phyloP scores from a whole-genome alignment of 30 jellyfish, hydroid and myxozoan genomes.

The Nemopilema nomurai region DNA sequence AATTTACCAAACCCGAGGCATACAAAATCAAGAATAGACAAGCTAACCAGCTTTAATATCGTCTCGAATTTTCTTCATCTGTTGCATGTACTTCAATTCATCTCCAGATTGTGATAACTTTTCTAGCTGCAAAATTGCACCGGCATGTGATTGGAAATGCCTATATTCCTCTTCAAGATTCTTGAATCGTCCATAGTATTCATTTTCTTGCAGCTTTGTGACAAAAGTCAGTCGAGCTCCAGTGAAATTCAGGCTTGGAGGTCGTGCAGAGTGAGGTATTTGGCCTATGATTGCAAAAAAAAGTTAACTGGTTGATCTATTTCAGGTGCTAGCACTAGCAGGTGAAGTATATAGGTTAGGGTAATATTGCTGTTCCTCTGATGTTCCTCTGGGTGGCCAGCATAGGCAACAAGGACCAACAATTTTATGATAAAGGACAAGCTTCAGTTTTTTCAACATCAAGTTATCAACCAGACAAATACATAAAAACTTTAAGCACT shows the following conservation, averaged over 20 bases:
- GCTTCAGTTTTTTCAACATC: no score
- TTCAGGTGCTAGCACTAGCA: no score
- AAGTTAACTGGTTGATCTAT: neutral
- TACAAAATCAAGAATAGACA: neutral
- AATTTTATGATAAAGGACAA: no score
- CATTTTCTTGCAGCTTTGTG: constrained; percentile 71
- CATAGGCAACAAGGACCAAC: no score
- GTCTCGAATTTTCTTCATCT: constrained; percentile 42
- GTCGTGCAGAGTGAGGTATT: constrained; percentile 96
- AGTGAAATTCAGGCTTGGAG: constrained; percentile 92
- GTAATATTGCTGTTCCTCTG: no score
- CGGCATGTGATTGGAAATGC: constrained; percentile 60
- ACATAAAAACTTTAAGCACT: no score
- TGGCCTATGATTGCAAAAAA: constrained; percentile 60
- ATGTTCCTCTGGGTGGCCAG: no score
- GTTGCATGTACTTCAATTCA: constrained; percentile 17
- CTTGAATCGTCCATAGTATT: constrained; percentile 70
- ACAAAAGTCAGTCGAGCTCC: constrained; percentile 91
- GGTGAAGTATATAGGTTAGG: no score
- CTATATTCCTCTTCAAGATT: constrained; percentile 73
- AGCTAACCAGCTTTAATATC: constrained; percentile 35
- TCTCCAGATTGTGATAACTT: constrained; percentile 40
- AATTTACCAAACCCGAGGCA: neutral
- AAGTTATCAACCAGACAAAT: no score
- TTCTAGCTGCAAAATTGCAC: constrained; percentile 43